Evolutionary conservation across 2,888 invertebrate genomes (phyloP).

Genomic region (Harpagoxenus sublaevis): DNA sequence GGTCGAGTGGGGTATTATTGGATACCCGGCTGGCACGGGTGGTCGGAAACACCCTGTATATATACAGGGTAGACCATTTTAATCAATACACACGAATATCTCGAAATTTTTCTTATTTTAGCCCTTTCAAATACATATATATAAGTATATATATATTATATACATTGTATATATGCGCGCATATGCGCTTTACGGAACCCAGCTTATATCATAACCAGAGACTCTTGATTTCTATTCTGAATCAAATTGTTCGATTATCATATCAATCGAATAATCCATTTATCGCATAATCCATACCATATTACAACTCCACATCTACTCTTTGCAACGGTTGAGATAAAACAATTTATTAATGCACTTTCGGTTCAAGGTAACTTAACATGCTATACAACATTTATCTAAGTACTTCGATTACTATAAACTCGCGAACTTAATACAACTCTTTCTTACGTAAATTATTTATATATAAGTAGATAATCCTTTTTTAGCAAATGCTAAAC

Average conservation of each 20-base stretch:
- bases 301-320: background rate
- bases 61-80: too few species aligned
- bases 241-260: background rate
- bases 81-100: too few species aligned
- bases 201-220: background rate
- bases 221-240: background rate
- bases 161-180: too few species aligned
- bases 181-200: too few species aligned
- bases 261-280: too few species aligned
- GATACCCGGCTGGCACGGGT: too few species aligned
- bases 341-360: conserved; percentile 85
- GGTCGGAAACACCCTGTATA: too few species aligned
- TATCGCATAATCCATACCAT: background rate
- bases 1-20: too few species aligned
- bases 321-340: conserved; percentile 54
- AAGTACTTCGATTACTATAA: conserved; percentile 66
- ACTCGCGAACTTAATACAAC: conserved; percentile 50
- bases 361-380: conserved; percentile 86
- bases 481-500: background rate
- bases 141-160: too few species aligned
- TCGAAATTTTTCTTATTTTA: too few species aligned
- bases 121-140: too few species aligned
- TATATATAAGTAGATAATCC: background rate
- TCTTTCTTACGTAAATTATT: conserved; percentile 3
- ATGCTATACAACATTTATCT: conserved; percentile 83